Evolutionary conservation across 2,797 vertebrate genomes (phyloP).

Genomic region (Cebuella pygmaea): DNA sequence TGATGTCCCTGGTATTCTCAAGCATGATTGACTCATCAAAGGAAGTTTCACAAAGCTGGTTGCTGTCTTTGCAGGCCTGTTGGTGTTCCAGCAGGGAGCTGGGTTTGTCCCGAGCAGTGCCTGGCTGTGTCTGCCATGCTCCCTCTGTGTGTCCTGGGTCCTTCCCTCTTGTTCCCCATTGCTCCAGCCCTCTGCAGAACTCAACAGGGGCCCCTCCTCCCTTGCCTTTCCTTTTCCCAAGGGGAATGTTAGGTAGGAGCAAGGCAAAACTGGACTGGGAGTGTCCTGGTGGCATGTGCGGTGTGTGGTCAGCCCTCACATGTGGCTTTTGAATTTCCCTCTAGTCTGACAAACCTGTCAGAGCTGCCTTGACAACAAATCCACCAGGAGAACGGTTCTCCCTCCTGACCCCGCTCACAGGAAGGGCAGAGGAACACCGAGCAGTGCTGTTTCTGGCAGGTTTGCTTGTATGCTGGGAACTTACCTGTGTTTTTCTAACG

Average conservation of each 20-base stretch:
- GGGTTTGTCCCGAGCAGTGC: neutral
- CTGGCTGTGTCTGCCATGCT: neutral
- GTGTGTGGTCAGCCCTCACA: neutral
- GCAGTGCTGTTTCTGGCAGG: neutral
- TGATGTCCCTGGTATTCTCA: neutral
- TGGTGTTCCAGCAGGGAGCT: neutral
- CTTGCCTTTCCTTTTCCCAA: neutral
- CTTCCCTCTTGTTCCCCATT: neutral
- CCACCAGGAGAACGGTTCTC: neutral
- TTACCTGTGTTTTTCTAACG: neutral
- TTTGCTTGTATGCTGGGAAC: neutral
- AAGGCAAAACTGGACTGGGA: neutral
- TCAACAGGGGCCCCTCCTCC: neutral
- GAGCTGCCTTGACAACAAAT: neutral
- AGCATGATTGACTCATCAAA: neutral
- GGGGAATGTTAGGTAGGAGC: neutral
- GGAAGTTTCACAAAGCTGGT: fast-evolving
- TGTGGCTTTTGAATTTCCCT: slow-evolving; percentile 35
- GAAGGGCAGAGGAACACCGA: neutral
- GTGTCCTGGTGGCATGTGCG: neutral
- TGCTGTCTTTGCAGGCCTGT: neutral
- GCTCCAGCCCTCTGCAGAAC: no score
- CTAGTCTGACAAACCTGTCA: neutral
- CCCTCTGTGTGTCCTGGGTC: neutral
- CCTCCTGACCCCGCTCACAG: neutral